Conservation (phyloP, 2,888 invertebrate species). For the Steinernema carpocapsae region DNA sequence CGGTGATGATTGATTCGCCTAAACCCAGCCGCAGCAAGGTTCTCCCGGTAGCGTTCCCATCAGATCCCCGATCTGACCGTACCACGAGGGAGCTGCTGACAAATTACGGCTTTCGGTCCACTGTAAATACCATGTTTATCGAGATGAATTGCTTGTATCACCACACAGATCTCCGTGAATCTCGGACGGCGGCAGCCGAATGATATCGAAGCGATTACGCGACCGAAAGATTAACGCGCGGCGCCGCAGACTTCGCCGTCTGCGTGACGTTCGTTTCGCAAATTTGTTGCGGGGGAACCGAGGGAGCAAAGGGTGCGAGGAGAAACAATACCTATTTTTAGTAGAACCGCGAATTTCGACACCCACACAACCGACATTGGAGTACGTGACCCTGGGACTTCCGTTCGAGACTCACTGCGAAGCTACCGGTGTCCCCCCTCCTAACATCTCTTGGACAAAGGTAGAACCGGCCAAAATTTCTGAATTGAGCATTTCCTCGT, state of each 20-base stretch:
- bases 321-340: not conserved
- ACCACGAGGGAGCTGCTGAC: slow-evolving; percentile 22
- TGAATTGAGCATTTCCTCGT: slow-evolving; percentile 1
- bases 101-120: not conserved
- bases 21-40: slow-evolving; percentile 15
- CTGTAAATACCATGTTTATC: not conserved
- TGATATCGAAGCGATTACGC: not conserved
- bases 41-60: not conserved
- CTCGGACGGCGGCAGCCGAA: too few relatives aligned
- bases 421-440: slow-evolving; percentile 57
- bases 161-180: slow-evolving; percentile 8
- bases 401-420: slow-evolving; percentile 48
- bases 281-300: not conserved
- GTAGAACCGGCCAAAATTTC: slow-evolving; percentile 40
- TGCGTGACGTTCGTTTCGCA: not conserved
- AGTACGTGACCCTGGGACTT: not conserved
- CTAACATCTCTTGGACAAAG: slow-evolving; percentile 60
- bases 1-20: slow-evolving; percentile 25
- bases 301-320: not conserved
- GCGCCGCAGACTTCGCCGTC: not conserved
- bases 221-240: not conserved
- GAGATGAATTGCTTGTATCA: not conserved
- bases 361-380: not conserved
- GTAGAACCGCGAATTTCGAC: slow-evolving; percentile 3
- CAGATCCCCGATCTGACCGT: slow-evolving; percentile 18